phyloP scores from a whole-genome alignment of 2,888 invertebrate species.

The Bimastos eiseni region DNA sequence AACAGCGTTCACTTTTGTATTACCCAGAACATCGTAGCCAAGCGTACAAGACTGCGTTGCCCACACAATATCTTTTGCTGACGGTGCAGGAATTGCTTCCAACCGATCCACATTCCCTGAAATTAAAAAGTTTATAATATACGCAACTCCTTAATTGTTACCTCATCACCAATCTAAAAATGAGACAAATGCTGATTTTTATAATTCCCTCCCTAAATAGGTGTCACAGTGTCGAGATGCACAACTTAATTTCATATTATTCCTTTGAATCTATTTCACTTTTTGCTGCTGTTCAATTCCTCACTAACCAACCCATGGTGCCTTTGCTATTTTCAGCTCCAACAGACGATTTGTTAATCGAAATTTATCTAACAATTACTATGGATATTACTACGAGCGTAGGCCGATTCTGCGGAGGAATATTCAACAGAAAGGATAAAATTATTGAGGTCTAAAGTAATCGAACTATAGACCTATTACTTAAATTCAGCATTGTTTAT shows the following conservation, averaged over 20 bases:
- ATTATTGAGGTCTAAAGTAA: not conserved
- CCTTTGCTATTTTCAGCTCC: too few species aligned
- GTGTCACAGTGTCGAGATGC: not conserved
- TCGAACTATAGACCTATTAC: not conserved
- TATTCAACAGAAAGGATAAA: too few species aligned
- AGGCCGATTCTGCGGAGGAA: too few species aligned
- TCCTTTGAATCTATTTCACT: not conserved
- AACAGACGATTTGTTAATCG: not conserved
- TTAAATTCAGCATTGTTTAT: too few species aligned
- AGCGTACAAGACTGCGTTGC: slow-evolving; percentile 83
- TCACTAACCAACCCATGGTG: not conserved
- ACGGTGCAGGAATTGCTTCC: slow-evolving; percentile 78
- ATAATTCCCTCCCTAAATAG: not conserved
- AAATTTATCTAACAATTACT: not conserved
- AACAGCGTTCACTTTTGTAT: slow-evolving; percentile 35
- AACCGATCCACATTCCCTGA: slow-evolving; percentile 86
- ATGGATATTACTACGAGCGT: too few species aligned
- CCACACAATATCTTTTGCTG: slow-evolving; percentile 90
- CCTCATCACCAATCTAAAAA: not conserved
- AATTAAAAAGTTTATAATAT: slow-evolving; percentile 50
- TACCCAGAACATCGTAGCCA: slow-evolving; percentile 83
- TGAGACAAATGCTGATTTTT: not conserved
- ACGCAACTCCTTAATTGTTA: not conserved
- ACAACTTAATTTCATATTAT: not conserved
- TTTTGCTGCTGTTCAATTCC: not conserved